Evolutionary conservation across 2,113 vertebrate genomes (phyloP).

Genomic region (Limnothrissa miodon): DNA sequence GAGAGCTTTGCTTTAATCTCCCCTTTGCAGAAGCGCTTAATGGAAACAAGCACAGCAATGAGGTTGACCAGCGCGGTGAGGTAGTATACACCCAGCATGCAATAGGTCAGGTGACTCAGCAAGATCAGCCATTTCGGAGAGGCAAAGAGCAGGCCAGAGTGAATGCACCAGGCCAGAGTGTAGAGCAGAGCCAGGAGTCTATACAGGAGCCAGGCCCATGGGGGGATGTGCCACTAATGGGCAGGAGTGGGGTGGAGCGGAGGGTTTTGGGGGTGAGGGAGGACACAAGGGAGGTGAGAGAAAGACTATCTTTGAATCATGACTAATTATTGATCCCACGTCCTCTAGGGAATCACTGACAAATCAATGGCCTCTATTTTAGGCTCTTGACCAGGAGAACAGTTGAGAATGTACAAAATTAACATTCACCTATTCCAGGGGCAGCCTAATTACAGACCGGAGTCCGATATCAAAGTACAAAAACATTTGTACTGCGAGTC

Average conservation of each 20-base stretch:
- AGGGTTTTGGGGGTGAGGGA: neutral
- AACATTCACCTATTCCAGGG: too few species aligned
- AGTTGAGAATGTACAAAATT: too few species aligned
- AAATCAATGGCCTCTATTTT: neutral
- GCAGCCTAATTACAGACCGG: too few species aligned
- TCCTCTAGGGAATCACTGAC: neutral
- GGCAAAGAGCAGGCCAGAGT: constrained; percentile 25
- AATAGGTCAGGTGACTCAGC: constrained; percentile 33
- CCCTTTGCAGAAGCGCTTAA: constrained; percentile 17
- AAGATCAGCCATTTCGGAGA: constrained; percentile 38
- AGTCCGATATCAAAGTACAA: too few species aligned
- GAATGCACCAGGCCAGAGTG: constrained; percentile 38
- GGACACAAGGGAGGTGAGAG: neutral
- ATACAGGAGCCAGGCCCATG: constrained; percentile 34
- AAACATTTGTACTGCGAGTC: too few species aligned
- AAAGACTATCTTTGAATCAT: neutral
- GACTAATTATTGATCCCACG: neutral
- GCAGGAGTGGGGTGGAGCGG: neutral
- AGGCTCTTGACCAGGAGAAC: neutral
- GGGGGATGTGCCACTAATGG: constrained; percentile 43
- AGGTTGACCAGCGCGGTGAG: constrained; percentile 33
- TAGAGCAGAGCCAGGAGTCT: constrained; percentile 29
- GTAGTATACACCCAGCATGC: constrained; percentile 38
- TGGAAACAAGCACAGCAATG: constrained; percentile 5
- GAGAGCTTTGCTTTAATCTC: neutral